phyloP scores from a whole-genome alignment of 1,140 invertebrate species.

The Battus philenor region DNA sequence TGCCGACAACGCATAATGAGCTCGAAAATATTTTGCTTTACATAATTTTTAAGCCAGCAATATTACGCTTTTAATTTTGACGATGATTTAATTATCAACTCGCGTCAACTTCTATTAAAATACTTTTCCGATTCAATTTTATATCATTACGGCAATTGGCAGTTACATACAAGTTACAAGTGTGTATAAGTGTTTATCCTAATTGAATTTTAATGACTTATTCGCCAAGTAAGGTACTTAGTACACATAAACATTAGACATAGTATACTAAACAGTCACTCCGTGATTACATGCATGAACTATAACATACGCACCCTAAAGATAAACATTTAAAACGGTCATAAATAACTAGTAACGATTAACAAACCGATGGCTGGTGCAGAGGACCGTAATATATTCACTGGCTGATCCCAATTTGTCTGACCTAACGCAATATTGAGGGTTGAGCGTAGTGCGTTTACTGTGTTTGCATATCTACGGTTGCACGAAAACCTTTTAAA shows the following conservation, averaged over 20 bases:
- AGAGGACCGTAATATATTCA: constrained; percentile 69
- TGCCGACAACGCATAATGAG: constrained; percentile 12
- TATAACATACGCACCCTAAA: constrained; percentile 29
- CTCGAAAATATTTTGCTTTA: background rate
- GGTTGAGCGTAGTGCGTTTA: constrained; percentile 26
- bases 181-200: no score
- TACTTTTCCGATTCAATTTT: no score
- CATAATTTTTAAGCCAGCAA: background rate
- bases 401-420: constrained; percentile 70
- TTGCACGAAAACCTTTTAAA: constrained; percentile 8
- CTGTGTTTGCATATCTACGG: constrained; percentile 37
- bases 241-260: background rate
- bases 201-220: constrained; percentile 15
- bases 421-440: constrained; percentile 66
- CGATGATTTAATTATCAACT: no score
- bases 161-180: no score
- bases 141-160: no score
- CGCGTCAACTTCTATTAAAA: no score
- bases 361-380: constrained; percentile 61
- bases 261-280: constrained; percentile 5
- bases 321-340: constrained; percentile 57
- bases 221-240: constrained; percentile 6
- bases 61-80: no score
- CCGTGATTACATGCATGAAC: constrained; percentile 13
- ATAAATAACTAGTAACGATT: constrained; percentile 70